phyloP scores from a whole-genome alignment of 2,113 vertebrate genomes.

The Sapayoa aenigma region DNA sequence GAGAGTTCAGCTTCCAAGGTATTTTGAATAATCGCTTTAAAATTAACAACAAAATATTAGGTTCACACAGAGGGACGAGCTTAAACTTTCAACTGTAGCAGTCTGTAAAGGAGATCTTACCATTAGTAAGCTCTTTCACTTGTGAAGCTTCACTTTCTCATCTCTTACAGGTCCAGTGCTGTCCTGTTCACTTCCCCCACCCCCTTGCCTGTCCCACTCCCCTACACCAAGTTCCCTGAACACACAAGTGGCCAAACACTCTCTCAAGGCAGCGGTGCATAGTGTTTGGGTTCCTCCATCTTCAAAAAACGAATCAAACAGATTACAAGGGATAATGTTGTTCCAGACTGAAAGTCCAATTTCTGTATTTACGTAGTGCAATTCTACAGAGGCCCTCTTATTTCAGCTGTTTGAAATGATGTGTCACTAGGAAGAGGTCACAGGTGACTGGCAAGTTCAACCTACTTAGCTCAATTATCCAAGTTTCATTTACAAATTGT shows the following conservation, averaged over 20 bases:
- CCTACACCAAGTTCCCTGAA: background rate
- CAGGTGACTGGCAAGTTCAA: conserved; percentile 70
- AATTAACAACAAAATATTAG: background rate
- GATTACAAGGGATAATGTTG: background rate
- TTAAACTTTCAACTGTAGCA: background rate
- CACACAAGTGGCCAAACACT: background rate
- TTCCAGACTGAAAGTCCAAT: background rate
- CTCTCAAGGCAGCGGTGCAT: background rate
- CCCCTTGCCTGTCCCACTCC: background rate
- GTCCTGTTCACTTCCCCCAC: too few relatives aligned
- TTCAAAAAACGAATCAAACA: background rate
- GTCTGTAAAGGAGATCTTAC: background rate
- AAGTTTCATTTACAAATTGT: conserved; percentile 72
- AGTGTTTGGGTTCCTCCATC: background rate
- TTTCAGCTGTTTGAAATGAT: conserved; percentile 26
- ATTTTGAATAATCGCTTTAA: conserved; percentile 41
- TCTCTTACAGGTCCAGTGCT: background rate
- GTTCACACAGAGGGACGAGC: background rate
- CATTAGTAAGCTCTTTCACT: background rate
- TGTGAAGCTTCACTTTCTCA: accelerated
- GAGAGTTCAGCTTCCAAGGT: conserved; percentile 52
- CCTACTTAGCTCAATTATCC: conserved; percentile 71
- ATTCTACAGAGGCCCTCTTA: background rate
- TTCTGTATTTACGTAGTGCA: background rate
- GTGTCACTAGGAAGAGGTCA: conserved; percentile 61